Evolutionary conservation across 2,113 vertebrate species (phyloP).

Genomic region (Pungitius pungitius): DNA sequence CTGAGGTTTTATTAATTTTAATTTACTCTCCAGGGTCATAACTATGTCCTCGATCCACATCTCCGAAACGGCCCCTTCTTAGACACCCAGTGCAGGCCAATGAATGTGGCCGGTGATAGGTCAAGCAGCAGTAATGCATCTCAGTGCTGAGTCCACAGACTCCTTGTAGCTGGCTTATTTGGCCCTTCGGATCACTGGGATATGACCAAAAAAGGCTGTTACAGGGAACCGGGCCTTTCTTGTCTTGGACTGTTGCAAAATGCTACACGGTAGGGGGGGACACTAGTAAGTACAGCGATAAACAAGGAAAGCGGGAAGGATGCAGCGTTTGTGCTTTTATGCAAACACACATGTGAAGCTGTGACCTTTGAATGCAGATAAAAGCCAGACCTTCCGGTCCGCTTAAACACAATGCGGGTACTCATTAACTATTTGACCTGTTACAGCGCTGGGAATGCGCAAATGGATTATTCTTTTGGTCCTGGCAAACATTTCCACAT

Average conservation of each 20-base stretch:
- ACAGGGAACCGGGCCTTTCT: conserved; percentile 50
- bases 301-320: background rate
- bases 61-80: conserved; percentile 8
- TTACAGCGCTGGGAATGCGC: conserved; percentile 5
- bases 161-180: conserved; percentile 61
- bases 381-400: background rate
- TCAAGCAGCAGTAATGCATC: conserved; percentile 56
- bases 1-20: conserved; percentile 29
- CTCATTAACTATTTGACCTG: conserved; percentile 39
- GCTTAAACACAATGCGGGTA: conserved; percentile 7
- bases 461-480: conserved; percentile 34
- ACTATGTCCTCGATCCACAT: conserved; percentile 35
- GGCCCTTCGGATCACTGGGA: conserved; percentile 46
- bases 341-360: background rate
- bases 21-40: conserved; percentile 44
- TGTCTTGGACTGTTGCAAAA: conserved; percentile 45
- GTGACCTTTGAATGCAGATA: conserved; percentile 16
- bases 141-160: conserved; percentile 51
- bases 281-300: conserved; percentile 5
- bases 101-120: conserved; percentile 23
- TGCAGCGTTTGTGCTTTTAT: background rate
- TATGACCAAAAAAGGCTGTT: conserved; percentile 76
- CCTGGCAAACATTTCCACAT: conserved; percentile 36
- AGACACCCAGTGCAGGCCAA: conserved; percentile 28
- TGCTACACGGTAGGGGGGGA: background rate